Conservation (phyloP, 1,140 invertebrate genomes). For the Drosophila mauritiana region DNA sequence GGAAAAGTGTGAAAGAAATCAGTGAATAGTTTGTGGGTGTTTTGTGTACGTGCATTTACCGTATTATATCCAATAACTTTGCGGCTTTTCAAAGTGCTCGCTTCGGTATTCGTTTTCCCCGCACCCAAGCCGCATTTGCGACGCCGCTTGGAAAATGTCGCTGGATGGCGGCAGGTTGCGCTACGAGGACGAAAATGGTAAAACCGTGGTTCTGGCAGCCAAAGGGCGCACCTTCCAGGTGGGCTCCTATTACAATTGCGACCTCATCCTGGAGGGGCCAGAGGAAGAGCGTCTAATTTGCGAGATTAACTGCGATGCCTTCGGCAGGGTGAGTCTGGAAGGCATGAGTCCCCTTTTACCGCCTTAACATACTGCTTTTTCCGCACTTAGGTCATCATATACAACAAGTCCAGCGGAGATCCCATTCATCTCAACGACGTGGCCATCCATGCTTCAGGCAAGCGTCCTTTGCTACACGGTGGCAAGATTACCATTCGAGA, state of each 20-base stretch:
- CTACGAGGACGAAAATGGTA: conserved; percentile 56
- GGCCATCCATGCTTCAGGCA: conserved; percentile 27
- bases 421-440: conserved; percentile 64
- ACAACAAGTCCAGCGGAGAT: conserved; percentile 53
- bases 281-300: conserved; percentile 62
- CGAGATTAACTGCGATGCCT: conserved; percentile 76
- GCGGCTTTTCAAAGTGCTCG: conserved; percentile 19
- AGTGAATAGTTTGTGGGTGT: neutral
- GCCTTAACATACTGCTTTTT: neutral
- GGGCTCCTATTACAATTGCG: conserved; percentile 65
- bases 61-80: neutral
- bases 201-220: conserved; percentile 33
- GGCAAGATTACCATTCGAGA: conserved; percentile 62
- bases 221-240: conserved; percentile 75
- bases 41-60: conserved; percentile 1
- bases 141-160: conserved; percentile 57
- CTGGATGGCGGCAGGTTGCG: conserved; percentile 72
- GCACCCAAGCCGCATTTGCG: conserved; percentile 50
- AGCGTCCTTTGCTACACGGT: conserved; percentile 65
- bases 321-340: conserved; percentile 69
- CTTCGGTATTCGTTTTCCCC: conserved; percentile 39
- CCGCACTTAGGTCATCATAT: conserved; percentile 60
- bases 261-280: conserved; percentile 56
- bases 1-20: conserved; percentile 2
- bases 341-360: neutral